Evolutionary conservation across 2,888 invertebrate genomes (phyloP).

Genomic region (Yponomeuta malinellus): DNA sequence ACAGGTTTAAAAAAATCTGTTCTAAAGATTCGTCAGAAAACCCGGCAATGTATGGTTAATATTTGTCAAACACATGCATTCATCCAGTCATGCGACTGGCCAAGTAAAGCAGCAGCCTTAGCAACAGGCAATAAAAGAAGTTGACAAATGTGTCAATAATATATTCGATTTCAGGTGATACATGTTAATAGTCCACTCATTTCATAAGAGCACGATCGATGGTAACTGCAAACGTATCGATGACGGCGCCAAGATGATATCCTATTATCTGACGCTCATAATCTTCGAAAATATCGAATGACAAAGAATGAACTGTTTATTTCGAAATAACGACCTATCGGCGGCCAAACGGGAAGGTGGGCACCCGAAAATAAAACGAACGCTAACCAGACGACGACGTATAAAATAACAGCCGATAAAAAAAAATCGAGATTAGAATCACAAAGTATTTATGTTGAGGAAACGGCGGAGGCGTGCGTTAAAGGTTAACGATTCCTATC

Average conservation of each 20-base stretch:
- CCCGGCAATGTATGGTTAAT: too few species aligned
- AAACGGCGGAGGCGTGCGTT: conserved; percentile 62
- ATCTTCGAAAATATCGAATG: conserved; percentile 68
- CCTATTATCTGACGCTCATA: conserved; percentile 46
- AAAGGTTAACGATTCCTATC: conserved; percentile 75
- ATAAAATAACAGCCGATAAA: conserved; percentile 62
- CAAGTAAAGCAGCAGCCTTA: too few species aligned
- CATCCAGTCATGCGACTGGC: too few species aligned
- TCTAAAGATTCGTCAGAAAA: too few species aligned
- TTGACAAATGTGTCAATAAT: not conserved
- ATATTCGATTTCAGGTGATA: not conserved
- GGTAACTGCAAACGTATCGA: conserved; percentile 28
- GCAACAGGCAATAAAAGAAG: not conserved
- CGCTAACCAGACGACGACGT: conserved; percentile 41
- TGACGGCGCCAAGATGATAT: conserved; percentile 54
- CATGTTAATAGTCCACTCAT: not conserved
- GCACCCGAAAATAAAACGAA: conserved; percentile 73
- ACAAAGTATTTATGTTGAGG: conserved; percentile 66
- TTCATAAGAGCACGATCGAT: conserved; percentile 15
- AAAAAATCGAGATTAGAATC: conserved; percentile 69
- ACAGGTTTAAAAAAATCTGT: too few species aligned
- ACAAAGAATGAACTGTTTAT: conserved; percentile 72
- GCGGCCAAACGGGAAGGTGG: conserved; percentile 37
- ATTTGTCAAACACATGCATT: too few species aligned
- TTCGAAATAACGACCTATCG: conserved; percentile 68